Base-by-base conservation (phyloP, 2,888 invertebrate species). In the Diadegma fenestrale region DNA sequence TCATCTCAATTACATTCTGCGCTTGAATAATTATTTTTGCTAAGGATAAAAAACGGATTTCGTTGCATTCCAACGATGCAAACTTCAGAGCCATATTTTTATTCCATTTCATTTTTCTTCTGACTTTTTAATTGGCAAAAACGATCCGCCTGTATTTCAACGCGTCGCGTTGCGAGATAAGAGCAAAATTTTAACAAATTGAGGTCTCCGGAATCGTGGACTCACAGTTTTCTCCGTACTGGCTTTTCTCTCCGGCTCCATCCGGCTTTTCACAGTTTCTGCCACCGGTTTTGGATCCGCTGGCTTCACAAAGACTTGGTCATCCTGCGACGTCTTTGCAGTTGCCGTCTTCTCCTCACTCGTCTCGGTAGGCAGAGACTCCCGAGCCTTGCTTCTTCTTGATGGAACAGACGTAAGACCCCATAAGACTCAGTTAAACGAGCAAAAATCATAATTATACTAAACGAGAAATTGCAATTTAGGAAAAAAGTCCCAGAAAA, bases 241-340 rank as follows among this genome's bases (percentile, higher is more conserved):
- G 80, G 87, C 87, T 73, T 89, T 90, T 72, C 54, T 83, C 80
- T 92, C 92, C 63, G 82, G 43, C 43, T 90, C 88, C 75, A 87
- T 84, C 87, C 89, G 88, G 87, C 88, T 91, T 76, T 88, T 88
- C 64, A 87, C 48, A 45, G 22, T 26, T 84, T 92, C 92, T 22
- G 73, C 76, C 43, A 77, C 66, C 51, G 90, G 89, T 84, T 92
- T 92, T 80, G 92, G 93, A 86, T 92, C 91, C 63, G 89, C 89
- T 79, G 93, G 93, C 83, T 93, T 93, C 43, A 91, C 87, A 89
- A 94, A 93, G 82, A 93, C 89, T 87, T 89, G 87, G 76, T 92
- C 91, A 22, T 91, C 91, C 82, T 90, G 89, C 75, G 87, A 82
- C 61, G 73, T 68, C 26, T 77, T 75, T 54, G 87, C 80, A 63